phyloP scores from a whole-genome alignment of 2,113 vertebrate genomes.

The Circaetus cinerascens region DNA sequence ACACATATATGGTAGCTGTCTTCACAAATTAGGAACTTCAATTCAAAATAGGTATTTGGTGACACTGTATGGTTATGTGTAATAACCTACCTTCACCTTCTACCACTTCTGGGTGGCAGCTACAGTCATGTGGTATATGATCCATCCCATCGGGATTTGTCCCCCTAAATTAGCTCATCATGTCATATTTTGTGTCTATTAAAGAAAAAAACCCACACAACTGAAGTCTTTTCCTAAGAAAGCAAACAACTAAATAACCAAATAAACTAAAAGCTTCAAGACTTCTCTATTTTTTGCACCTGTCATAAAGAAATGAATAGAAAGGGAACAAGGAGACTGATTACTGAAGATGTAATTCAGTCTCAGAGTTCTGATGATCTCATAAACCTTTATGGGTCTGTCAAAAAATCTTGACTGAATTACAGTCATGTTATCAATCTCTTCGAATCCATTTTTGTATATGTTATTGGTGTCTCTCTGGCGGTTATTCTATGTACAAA shows the following conservation, averaged over 20 bases:
- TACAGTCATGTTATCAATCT: neutral
- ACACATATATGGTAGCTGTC: neutral
- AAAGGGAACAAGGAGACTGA: neutral
- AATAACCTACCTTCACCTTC: accelerated
- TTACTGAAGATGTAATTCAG: neutral
- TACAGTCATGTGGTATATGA: neutral
- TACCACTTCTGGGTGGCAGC: neutral
- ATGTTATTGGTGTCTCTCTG: neutral
- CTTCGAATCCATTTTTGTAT: neutral
- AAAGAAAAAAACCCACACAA: too few species aligned
- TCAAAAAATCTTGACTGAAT: conserved; percentile 23
- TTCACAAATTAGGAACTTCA: neutral
- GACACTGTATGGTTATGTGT: neutral
- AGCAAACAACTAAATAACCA: neutral
- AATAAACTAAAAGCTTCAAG: neutral
- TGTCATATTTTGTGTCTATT: neutral
- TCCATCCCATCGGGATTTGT: neutral
- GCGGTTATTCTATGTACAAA: neutral
- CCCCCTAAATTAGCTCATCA: neutral
- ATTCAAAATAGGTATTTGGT: neutral
- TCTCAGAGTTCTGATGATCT: neutral
- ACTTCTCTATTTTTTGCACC: neutral
- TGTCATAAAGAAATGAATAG: neutral
- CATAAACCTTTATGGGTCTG: neutral
- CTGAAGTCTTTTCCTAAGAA: neutral